These are phyloP conservation scores for Chaetophractus vellerosus DNA, from an alignment of 2,797 vertebrate species.

Conservation along the genomic window DNA sequence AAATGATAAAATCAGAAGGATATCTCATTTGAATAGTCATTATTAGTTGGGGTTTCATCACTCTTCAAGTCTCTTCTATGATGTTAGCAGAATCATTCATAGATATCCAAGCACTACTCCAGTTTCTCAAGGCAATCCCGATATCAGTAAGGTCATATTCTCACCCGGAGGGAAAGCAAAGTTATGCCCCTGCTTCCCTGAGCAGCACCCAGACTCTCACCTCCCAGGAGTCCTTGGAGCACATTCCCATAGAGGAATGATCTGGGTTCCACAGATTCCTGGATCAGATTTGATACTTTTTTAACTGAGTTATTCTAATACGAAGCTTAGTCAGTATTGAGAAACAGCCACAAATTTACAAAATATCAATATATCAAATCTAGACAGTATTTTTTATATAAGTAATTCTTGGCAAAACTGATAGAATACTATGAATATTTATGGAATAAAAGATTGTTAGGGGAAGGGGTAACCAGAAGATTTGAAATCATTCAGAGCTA, in stretches of 20 bases:
- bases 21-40: not conserved
- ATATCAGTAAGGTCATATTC: not conserved
- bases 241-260: not conserved
- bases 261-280: not conserved
- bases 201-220: not conserved
- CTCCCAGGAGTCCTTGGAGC: not conserved
- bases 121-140: not conserved
- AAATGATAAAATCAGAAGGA: slow-evolving; percentile 6
- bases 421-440: not conserved
- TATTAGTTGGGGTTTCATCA: not conserved
- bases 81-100: not conserved
- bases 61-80: not conserved
- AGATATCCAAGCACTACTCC: not conserved
- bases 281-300: not conserved
- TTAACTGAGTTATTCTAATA: not conserved
- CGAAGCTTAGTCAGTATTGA: not conserved
- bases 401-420: slow-evolving; percentile 34
- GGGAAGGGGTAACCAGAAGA: slow-evolving; percentile 26
- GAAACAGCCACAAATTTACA: not conserved
- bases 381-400: not conserved
- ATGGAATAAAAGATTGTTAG: not conserved
- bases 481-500: slow-evolving; percentile 39
- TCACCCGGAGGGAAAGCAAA: not conserved
- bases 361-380: slow-evolving; percentile 24
- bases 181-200: not conserved